Conservation (phyloP, 1,140 invertebrate species). For the Diabrotica virgifera region DNA sequence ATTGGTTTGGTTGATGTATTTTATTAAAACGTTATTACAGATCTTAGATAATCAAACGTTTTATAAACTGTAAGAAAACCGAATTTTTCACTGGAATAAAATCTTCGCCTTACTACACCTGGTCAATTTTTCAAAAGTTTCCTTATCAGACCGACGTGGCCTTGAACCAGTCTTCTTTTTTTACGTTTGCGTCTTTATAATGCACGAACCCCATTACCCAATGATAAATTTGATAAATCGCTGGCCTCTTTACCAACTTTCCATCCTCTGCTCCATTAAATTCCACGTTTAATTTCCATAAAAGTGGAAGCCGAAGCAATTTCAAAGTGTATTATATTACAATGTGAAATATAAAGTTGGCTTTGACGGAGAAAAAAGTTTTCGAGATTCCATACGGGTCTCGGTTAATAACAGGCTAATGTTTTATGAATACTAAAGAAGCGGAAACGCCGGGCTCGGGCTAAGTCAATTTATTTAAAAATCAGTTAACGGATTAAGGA, state of each 20-base stretch:
- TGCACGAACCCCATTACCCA: neutral
- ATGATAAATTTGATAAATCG: constrained; percentile 3
- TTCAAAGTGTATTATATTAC: neutral
- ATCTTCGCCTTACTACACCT: neutral
- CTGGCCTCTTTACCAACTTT: neutral
- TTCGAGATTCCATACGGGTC: neutral
- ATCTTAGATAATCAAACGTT: no score
- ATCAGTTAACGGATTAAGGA: no score
- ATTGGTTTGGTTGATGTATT: no score
- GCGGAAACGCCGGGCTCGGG: no score
- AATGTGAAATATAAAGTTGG: neutral
- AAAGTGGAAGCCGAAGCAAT: constrained; percentile 1
- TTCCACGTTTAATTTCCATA: constrained; percentile 1
- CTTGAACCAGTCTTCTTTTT: neutral
- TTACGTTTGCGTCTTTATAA: neutral
- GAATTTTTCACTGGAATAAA: no score
- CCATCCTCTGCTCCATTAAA: neutral
- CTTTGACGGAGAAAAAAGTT: neutral
- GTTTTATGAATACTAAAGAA: no score
- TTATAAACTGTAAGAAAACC: no score
- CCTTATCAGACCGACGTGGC: neutral
- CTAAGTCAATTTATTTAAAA: no score
- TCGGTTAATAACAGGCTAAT: no score
- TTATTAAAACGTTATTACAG: no score
- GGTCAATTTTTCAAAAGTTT: neutral